These are phyloP conservation scores for Pseudomyrmex dendroicus DNA, from an alignment of 1,140 invertebrate species.

Conservation along the genomic window DNA sequence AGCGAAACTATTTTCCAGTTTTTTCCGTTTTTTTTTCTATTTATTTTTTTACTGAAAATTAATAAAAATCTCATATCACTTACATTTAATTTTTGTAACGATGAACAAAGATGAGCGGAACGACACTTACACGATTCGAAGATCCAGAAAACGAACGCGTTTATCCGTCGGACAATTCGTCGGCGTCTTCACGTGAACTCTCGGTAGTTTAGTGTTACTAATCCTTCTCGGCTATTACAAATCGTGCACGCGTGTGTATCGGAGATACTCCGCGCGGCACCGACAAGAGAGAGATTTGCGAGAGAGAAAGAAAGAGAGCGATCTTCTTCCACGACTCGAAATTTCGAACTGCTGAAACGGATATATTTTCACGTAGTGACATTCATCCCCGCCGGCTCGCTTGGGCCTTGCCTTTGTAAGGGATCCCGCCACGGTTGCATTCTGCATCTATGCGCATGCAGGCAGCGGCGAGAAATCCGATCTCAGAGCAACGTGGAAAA, in stretches of 20 bases:
- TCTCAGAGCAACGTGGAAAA: constrained; percentile 72
- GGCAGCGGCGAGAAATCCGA: constrained; percentile 82
- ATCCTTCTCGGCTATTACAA: constrained; percentile 68
- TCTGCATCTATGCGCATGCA: constrained; percentile 81
- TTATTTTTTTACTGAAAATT: not conserved
- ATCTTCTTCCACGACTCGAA: constrained; percentile 59
- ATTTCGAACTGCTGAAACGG: constrained; percentile 83
- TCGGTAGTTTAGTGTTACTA: constrained; percentile 76
- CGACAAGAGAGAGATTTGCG: constrained; percentile 15
- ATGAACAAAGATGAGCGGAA: not conserved
- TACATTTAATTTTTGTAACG: too few species aligned
- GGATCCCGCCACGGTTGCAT: constrained; percentile 81
- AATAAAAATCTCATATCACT: not conserved
- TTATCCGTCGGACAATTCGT: constrained; percentile 36
- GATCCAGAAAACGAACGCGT: not conserved
- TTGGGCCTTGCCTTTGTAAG: constrained; percentile 82
- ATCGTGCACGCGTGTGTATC: constrained; percentile 25
- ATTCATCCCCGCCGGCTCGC: constrained; percentile 76
- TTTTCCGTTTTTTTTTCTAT: not conserved
- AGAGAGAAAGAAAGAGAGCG: not conserved
- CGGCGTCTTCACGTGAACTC: constrained; percentile 13
- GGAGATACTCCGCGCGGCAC: not conserved
- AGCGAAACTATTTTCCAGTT: too few species aligned
- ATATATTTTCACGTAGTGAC: constrained; percentile 85
- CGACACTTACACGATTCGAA: not conserved